Conservation (phyloP, 2,888 invertebrate genomes). For the Pherbina coryleti region DNA sequence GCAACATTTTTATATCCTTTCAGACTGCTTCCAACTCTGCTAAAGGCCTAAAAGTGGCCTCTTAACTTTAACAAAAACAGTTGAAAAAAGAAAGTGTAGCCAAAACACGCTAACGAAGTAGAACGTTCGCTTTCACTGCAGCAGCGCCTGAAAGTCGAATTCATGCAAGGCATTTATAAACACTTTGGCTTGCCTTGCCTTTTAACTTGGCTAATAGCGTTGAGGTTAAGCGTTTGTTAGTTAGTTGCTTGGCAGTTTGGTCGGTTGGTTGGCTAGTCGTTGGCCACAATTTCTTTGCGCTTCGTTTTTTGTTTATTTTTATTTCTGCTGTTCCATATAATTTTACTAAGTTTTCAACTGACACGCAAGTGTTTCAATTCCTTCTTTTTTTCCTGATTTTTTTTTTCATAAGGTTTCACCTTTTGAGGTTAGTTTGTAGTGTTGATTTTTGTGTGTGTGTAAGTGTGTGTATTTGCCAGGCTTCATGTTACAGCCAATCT, state of each 20-base stretch:
- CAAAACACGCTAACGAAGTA: neutral
- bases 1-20: neutral
- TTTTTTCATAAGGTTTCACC: neutral
- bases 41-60: neutral
- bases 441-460: neutral
- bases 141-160: constrained; percentile 8
- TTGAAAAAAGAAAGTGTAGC: neutral
- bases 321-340: neutral
- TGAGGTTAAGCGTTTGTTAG: constrained; percentile 1
- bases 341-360: neutral
- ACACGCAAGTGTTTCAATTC: neutral
- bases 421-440: neutral
- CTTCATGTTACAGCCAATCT: neutral
- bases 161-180: constrained; percentile 5
- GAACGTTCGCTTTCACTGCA: neutral
- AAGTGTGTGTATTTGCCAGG: neutral
- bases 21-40: neutral
- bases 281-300: neutral
- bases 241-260: neutral
- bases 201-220: constrained; percentile 19
- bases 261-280: neutral
- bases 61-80: neutral
- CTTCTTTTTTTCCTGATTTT: no score
- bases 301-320: neutral
- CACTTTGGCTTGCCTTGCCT: constrained; percentile 1